A percentile compares a stretch with the other conserved stretches of the same genome.
Conservation (phyloP, 2,113 vertebrate genomes). For the Arizona elegans region DNA sequence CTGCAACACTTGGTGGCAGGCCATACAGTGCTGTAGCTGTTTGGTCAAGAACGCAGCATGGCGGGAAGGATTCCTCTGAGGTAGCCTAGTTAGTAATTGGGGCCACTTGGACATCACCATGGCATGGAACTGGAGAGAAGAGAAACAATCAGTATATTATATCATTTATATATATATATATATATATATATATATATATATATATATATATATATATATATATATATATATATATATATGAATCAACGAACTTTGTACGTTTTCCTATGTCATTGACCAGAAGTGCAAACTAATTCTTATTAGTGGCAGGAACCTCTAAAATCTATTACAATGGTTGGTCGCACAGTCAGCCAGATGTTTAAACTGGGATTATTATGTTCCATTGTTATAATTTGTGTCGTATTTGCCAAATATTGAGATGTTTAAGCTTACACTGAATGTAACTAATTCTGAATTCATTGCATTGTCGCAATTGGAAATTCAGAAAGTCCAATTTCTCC, state of each 20-base stretch:
- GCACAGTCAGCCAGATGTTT: neutral
- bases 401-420: slow-evolving; percentile 56
- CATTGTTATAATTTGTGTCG: slow-evolving; percentile 27
- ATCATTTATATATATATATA: neutral
- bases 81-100: slow-evolving; percentile 67
- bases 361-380: neutral
- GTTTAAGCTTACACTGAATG: slow-evolving; percentile 62
- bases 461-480: slow-evolving; percentile 20
- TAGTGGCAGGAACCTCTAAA: slow-evolving; percentile 51
- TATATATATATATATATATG: neutral
- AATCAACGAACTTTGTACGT: slow-evolving; percentile 59
- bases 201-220: neutral
- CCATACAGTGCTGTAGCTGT: slow-evolving; percentile 96
- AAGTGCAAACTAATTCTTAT: slow-evolving; percentile 60
- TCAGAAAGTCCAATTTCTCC: slow-evolving; percentile 41
- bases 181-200: neutral
- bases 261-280: slow-evolving; percentile 58
- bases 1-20: slow-evolving; percentile 98
- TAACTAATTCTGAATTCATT: slow-evolving; percentile 55
- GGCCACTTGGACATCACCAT: slow-evolving; percentile 77
- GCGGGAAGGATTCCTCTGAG: slow-evolving; percentile 90
- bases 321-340: neutral
- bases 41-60: slow-evolving; percentile 90
- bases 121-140: slow-evolving; percentile 80
- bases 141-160: slow-evolving; percentile 40